A percentile compares a stretch with the other conserved stretches of the same genome.
These are phyloP conservation scores for Pangasius krempfi DNA, from an alignment of 2,797 vertebrate species.

Conservation along the genomic window DNA sequence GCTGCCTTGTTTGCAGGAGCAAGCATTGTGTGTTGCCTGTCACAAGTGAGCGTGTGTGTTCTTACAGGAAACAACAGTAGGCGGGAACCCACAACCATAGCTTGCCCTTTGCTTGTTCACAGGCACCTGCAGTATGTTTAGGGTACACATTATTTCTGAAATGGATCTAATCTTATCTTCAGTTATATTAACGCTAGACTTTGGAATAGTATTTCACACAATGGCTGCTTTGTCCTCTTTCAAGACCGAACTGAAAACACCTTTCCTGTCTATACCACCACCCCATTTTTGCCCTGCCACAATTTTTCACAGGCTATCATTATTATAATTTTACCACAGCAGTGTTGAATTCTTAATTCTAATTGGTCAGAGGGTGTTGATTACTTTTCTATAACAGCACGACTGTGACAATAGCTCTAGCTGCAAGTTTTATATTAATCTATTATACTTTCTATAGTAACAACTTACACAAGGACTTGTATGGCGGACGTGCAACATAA, in stretches of 20 bases:
- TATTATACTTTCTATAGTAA: background rate
- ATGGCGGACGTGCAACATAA: too few relatives aligned
- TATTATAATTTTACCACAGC: background rate
- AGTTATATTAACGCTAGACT: background rate
- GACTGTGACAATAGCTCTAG: background rate
- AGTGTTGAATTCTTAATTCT: background rate
- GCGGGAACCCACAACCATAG: background rate
- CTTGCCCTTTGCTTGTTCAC: background rate
- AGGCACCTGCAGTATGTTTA: background rate
- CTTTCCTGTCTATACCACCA: background rate
- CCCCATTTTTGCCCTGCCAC: background rate
- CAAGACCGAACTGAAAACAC: too few relatives aligned
- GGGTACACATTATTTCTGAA: conserved; percentile 36
- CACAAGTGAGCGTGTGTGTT: conserved; percentile 12
- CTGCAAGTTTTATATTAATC: background rate
- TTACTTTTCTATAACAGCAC: background rate
- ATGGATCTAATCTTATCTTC: conserved; percentile 14
- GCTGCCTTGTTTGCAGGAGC: conserved; percentile 56
- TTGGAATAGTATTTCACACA: background rate
- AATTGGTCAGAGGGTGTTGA: background rate
- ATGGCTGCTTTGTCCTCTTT: background rate
- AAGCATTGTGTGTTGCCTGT: conserved; percentile 58
- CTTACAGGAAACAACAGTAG: conserved; percentile 34
- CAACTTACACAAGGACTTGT: background rate
- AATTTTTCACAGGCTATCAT: background rate